Evolutionary conservation across 2,797 vertebrate species (phyloP).

Genomic region (Parotocinclus haroldoi): DNA sequence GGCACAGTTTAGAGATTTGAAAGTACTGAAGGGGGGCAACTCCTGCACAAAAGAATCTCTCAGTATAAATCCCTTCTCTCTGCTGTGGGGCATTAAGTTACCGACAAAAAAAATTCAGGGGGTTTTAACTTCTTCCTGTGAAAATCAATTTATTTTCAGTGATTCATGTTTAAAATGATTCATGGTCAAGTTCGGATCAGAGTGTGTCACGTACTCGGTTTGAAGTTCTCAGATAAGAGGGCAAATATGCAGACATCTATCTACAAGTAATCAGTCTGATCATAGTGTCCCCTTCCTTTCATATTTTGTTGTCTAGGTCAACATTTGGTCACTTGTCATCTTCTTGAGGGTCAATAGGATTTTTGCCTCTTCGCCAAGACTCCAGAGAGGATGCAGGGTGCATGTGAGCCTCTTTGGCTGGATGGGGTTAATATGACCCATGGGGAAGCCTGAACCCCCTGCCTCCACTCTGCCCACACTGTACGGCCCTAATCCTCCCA

Average conservation of each 20-base stretch:
- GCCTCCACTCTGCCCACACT: slow-evolving; percentile 58
- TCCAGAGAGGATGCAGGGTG: slow-evolving; percentile 23
- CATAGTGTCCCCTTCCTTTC: neutral
- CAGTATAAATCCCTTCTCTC: slow-evolving; percentile 80
- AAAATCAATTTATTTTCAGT: slow-evolving; percentile 88
- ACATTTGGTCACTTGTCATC: slow-evolving; percentile 11
- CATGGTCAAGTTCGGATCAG: slow-evolving; percentile 70
- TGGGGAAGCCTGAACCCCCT: slow-evolving; percentile 57
- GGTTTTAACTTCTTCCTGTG: slow-evolving; percentile 90
- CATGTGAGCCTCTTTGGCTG: slow-evolving; percentile 57
- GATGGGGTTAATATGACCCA: slow-evolving; percentile 73
- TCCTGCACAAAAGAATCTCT: slow-evolving; percentile 79
- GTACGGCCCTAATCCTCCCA: slow-evolving; percentile 78
- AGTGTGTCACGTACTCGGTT: neutral
- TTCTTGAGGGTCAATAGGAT: slow-evolving; percentile 14
- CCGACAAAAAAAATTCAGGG: slow-evolving; percentile 76
- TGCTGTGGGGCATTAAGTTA: slow-evolving; percentile 77
- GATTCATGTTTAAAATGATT: slow-evolving; percentile 74
- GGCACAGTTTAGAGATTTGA: slow-evolving; percentile 57
- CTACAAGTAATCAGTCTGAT: neutral
- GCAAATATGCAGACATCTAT: neutral
- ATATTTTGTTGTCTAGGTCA: neutral
- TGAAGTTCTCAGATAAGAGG: neutral
- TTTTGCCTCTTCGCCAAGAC: slow-evolving; percentile 6
- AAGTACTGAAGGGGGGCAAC: slow-evolving; percentile 57